A percentile compares a stretch with the other conserved stretches of the same genome.
phyloP scores from a whole-genome alignment of 2,888 invertebrate genomes.

The Mycalesis mineus region DNA sequence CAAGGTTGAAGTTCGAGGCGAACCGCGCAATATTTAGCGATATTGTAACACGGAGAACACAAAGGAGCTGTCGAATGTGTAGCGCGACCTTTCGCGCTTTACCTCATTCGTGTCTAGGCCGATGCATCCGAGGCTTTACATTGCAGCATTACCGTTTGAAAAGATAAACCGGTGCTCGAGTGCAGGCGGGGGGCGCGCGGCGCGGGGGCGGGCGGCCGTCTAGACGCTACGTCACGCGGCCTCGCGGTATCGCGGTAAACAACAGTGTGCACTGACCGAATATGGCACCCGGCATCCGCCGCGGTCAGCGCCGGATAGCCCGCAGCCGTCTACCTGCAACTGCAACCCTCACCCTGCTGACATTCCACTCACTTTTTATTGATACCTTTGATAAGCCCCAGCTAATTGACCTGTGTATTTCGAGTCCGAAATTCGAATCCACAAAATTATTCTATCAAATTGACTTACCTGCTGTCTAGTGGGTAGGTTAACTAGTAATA shows the following conservation, averaged over 20 bases:
- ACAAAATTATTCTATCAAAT: no score
- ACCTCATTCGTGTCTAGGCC: conserved; percentile 32
- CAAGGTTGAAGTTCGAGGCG: background rate
- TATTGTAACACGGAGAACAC: background rate
- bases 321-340: no score
- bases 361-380: background rate
- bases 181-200: conserved; percentile 52
- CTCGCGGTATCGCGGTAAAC: conserved; percentile 79
- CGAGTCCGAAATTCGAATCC: background rate
- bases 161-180: conserved; percentile 73
- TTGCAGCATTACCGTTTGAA: conserved; percentile 70
- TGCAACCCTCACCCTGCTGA: conserved; percentile 2
- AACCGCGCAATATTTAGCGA: background rate
- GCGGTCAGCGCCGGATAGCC: conserved; percentile 39
- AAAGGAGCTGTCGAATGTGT: conserved; percentile 11
- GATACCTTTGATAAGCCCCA: background rate
- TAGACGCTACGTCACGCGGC: conserved; percentile 80
- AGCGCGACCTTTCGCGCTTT: conserved; percentile 18
- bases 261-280: conserved; percentile 78
- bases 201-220: conserved; percentile 56
- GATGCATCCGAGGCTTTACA: conserved; percentile 41
- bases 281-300: conserved; percentile 62
- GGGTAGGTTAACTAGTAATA: no score
- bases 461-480: no score
- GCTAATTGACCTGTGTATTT: background rate